Evolutionary conservation across 2,113 vertebrate species (phyloP).

Genomic region (Pluvianellus socialis): DNA sequence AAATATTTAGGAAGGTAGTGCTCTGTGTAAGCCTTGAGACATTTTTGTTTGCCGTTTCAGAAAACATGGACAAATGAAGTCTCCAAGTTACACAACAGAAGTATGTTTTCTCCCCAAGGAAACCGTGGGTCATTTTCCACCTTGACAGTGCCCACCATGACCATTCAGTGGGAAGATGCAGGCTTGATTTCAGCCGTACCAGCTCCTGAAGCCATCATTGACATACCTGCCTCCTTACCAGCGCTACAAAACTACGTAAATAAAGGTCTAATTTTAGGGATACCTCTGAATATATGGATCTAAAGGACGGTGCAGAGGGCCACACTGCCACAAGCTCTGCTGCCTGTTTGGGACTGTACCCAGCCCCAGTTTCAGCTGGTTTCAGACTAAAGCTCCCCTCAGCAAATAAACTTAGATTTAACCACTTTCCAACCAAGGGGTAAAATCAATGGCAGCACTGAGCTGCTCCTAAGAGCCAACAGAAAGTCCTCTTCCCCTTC

Average conservation of each 20-base stretch:
- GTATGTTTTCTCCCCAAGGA: neutral
- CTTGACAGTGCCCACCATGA: neutral
- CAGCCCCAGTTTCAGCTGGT: neutral
- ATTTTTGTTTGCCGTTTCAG: neutral
- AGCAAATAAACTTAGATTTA: neutral
- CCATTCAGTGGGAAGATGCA: neutral
- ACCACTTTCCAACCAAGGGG: neutral
- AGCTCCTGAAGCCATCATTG: neutral
- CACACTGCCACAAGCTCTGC: neutral
- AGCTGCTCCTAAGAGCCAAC: neutral
- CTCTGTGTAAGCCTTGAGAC: neutral
- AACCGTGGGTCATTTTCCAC: neutral
- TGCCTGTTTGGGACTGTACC: neutral
- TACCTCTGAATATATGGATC: neutral
- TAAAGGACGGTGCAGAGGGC: neutral
- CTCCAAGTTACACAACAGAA: neutral
- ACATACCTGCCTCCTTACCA: neutral
- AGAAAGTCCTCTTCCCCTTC: neutral
- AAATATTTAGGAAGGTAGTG: neutral
- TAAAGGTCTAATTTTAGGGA: neutral
- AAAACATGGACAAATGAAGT: neutral
- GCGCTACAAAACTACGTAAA: rapidly evolving
- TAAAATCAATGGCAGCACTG: neutral
- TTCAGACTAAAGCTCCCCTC: neutral
- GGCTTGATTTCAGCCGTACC: neutral